Conservation (phyloP, 2,888 invertebrate species). For the Crepidodera aurea region DNA sequence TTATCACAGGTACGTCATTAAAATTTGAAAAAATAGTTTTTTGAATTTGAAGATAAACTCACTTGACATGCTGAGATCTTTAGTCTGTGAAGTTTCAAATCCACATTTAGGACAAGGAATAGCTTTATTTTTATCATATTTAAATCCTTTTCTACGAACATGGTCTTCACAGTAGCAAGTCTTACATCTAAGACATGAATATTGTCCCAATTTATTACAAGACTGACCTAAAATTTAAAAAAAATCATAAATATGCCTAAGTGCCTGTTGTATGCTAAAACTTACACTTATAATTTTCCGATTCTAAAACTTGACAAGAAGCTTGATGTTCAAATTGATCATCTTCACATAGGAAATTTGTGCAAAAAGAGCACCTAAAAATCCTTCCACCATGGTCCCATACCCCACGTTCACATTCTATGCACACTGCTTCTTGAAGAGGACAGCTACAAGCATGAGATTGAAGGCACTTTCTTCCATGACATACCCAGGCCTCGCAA, state of each 20-base stretch:
- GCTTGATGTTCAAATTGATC: conserved; percentile 98
- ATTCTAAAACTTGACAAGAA: conserved; percentile 92
- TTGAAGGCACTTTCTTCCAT: conserved; percentile 90
- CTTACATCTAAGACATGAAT: conserved; percentile 95
- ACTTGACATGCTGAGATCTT: conserved; percentile 96
- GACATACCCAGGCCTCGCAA: conserved; percentile 98
- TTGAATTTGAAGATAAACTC: conserved; percentile 56
- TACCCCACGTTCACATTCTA: conserved; percentile 92
- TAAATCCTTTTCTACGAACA: conserved; percentile 89
- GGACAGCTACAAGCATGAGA: conserved; percentile 93
- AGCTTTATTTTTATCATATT: conserved; percentile 82
- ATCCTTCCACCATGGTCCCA: conserved; percentile 96
- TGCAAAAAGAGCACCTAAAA: conserved; percentile 91
- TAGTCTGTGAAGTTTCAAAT: conserved; percentile 91
- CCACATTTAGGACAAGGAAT: conserved; percentile 95
- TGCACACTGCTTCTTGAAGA: conserved; percentile 84
- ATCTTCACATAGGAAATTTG: conserved; percentile 89
- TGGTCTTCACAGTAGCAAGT: conserved; percentile 97
- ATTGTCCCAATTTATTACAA: conserved; percentile 93
- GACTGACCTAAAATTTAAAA: conserved; percentile 75
- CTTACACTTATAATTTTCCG: conserved; percentile 93
- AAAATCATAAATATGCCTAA: too few relatives aligned
- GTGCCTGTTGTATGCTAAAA: too few relatives aligned
- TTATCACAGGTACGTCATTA: not conserved
- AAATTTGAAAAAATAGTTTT: not conserved